Conservation (phyloP, 2,113 vertebrate genomes). For the Xenotilapia flavipinnis region DNA sequence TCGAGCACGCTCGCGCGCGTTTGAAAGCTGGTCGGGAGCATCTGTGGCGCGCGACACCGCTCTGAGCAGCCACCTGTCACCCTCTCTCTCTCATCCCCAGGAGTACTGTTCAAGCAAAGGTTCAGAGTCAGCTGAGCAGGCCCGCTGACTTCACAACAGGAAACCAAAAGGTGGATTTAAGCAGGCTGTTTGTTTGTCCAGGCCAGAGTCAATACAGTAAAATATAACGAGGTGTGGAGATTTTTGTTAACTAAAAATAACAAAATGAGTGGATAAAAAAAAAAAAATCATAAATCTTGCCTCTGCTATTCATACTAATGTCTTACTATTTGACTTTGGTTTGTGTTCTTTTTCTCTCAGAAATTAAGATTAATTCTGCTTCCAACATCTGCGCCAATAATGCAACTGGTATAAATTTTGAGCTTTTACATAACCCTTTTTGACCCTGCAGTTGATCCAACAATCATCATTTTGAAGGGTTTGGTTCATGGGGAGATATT, state of each 20-base stretch:
- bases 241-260: background rate
- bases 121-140: background rate
- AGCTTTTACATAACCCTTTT: background rate
- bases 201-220: background rate
- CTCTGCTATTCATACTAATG: background rate
- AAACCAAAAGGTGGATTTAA: background rate
- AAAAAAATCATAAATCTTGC: background rate
- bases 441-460: background rate
- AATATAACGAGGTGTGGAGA: background rate
- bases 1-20: background rate
- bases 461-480: background rate
- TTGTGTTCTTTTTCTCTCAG: background rate
- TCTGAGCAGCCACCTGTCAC: background rate
- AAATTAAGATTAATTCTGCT: background rate
- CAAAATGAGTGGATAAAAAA: background rate
- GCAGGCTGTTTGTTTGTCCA: background rate
- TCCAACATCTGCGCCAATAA: background rate
- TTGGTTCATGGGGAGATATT: background rate
- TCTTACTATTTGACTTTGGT: background rate
- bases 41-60: constrained; percentile 6
- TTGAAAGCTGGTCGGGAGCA: background rate
- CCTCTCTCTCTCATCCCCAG: background rate
- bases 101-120: background rate
- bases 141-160: background rate
- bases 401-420: too few species aligned